Conservation (phyloP, 2,113 vertebrate genomes). For the Phyllopteryx taeniolatus region DNA sequence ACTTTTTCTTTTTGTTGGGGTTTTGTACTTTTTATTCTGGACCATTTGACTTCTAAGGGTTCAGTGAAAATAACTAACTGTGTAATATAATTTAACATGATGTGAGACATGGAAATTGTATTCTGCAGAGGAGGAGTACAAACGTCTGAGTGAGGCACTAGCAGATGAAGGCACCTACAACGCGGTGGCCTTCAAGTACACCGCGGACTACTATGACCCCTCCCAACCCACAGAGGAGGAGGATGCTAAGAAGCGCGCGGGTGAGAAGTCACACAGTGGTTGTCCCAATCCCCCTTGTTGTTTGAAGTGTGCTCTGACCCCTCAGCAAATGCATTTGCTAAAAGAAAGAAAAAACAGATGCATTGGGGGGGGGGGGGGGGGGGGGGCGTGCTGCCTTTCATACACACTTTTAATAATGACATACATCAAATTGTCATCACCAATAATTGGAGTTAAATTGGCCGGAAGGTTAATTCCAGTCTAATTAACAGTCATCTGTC, state of each 20-base stretch:
- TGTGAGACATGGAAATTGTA: background rate
- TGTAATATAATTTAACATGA: background rate
- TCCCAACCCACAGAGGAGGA: constrained; percentile 97
- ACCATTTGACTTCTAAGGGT: background rate
- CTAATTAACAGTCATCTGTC: constrained; percentile 25
- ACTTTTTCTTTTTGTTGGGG: background rate
- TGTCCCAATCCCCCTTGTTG: background rate
- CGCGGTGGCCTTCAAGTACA: constrained; percentile 91
- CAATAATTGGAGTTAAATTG: constrained; percentile 9
- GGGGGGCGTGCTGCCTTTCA: background rate
- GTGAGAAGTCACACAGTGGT: constrained; percentile 63
- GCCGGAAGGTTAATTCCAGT: constrained; percentile 25
- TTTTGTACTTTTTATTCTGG: background rate
- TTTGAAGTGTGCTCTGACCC: background rate
- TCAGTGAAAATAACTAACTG: background rate
- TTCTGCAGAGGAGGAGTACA: constrained; percentile 95
- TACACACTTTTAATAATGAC: constrained; percentile 2
- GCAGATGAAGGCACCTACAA: constrained; percentile 93
- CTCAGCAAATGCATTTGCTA: background rate
- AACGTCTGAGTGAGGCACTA: constrained; percentile 91
- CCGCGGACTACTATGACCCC: constrained; percentile 96
- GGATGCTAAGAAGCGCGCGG: constrained; percentile 80
- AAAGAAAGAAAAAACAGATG: background rate
- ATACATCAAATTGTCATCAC: constrained; percentile 12
- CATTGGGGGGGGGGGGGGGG: background rate